Percentiles rank a stretch among this genome's conserved stretches.
These are phyloP conservation scores for Drosophila bocki DNA, from an alignment of 1,140 invertebrate genomes.

Conservation along the genomic window DNA sequence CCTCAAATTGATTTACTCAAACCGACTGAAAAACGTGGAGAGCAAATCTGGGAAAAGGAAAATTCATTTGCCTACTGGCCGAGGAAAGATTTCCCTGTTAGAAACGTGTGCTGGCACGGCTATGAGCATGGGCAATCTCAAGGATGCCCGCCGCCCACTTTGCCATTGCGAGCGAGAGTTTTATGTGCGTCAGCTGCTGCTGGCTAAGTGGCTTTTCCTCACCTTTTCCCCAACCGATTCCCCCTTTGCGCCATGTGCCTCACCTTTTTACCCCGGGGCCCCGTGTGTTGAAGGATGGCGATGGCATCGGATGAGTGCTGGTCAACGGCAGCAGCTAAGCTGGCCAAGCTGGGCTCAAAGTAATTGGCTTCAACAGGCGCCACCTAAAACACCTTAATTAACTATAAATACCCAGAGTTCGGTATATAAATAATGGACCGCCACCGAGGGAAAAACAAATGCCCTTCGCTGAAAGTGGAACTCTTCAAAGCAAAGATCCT, in stretches of 20 bases:
- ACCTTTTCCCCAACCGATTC: slow-evolving; percentile 11
- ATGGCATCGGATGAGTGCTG: slow-evolving; percentile 14
- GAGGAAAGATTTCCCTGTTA: slow-evolving; percentile 18
- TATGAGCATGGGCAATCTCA: slow-evolving; percentile 50
- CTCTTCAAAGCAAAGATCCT: slow-evolving; percentile 15
- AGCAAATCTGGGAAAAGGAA: slow-evolving; percentile 27
- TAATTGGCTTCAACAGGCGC: slow-evolving; percentile 44
- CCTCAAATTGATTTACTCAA: slow-evolving; percentile 76
- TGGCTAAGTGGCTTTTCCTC: slow-evolving; percentile 57
- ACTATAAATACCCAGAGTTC: slow-evolving; percentile 58
- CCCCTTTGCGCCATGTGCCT: slow-evolving; percentile 21
- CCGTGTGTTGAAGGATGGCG: slow-evolving; percentile 28
- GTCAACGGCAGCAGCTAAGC: slow-evolving; percentile 33
- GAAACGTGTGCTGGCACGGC: slow-evolving; percentile 45
- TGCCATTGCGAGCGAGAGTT: slow-evolving; percentile 39
- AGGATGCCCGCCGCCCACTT: slow-evolving; percentile 39
- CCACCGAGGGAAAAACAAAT: slow-evolving; percentile 15
- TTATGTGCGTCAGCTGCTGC: slow-evolving; percentile 65
- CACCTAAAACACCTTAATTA: slow-evolving; percentile 56
- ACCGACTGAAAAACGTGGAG: slow-evolving; percentile 24
- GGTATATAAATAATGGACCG: slow-evolving; percentile 29
- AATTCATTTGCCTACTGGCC: slow-evolving; percentile 54
- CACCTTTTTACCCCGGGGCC: slow-evolving; percentile 30
- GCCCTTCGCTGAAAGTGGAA: slow-evolving; percentile 9
- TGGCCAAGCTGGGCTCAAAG: slow-evolving; percentile 38